Percentiles rank a stretch among this genome's conserved stretches.
Conservation (phyloP, 1,140 invertebrate genomes). For the Drosophila subpulchrella region DNA sequence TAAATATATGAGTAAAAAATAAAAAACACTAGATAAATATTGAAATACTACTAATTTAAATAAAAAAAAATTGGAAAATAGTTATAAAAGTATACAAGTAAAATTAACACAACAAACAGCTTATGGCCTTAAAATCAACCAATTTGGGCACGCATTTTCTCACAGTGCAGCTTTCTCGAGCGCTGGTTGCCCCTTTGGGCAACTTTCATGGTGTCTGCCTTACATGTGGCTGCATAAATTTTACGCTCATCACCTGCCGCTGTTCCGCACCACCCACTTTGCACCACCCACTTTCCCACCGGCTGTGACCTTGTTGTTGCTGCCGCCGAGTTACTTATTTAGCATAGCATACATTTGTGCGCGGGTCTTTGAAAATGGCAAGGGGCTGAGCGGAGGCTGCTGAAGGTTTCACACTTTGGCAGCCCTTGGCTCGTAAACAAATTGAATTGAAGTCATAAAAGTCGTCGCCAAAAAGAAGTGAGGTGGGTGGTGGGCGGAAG, state of each 20-base stretch:
- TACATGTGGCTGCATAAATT: constrained; percentile 82
- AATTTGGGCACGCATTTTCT: background rate
- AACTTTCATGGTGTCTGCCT: constrained; percentile 67
- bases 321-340: constrained; percentile 70
- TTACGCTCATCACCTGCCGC: constrained; percentile 78
- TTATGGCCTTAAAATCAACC: too few species aligned
- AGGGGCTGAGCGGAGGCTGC: constrained; percentile 22
- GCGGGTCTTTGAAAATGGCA: constrained; percentile 59
- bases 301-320: constrained; percentile 64
- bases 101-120: too few species aligned
- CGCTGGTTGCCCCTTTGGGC: constrained; percentile 42
- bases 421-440: constrained; percentile 77
- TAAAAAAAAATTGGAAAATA: too few species aligned
- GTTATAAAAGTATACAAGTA: too few species aligned
- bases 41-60: too few species aligned
- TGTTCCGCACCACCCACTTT: constrained; percentile 13
- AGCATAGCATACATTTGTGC: constrained; percentile 66
- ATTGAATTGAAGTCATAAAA: constrained; percentile 83
- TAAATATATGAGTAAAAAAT: too few species aligned
- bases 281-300: constrained; percentile 8
- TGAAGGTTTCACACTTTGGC: constrained; percentile 31
- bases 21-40: too few species aligned
- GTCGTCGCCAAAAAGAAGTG: constrained; percentile 67
- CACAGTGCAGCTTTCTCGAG: constrained; percentile 1
- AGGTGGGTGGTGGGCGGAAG: constrained; percentile 5